These are phyloP conservation scores for Drosophila austrosaltans DNA, from an alignment of 2,888 invertebrate species.

Conservation along the genomic window DNA sequence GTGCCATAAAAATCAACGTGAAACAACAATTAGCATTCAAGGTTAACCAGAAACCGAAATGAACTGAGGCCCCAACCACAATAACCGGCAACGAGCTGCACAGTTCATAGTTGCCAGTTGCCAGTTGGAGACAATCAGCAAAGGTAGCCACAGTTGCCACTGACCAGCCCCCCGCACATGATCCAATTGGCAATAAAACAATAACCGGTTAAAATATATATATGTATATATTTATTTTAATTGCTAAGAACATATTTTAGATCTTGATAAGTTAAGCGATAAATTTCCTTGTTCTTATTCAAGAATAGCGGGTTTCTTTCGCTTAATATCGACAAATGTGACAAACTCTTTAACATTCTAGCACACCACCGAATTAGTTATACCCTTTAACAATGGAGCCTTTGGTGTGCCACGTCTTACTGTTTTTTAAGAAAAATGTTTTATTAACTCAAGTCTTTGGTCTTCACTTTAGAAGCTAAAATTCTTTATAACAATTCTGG, in stretches of 20 bases:
- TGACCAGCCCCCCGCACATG: slow-evolving; percentile 2
- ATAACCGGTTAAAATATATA: slow-evolving; percentile 15
- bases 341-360: no score
- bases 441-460: no score
- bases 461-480: no score
- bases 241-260: not conserved
- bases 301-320: not conserved
- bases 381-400: no score
- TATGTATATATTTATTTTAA: not conserved
- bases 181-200: slow-evolving; percentile 5
- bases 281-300: not conserved
- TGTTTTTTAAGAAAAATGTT: no score
- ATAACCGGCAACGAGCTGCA: slow-evolving; percentile 13
- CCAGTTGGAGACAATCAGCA: slow-evolving; percentile 17
- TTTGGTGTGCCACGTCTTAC: no score
- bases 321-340: not conserved
- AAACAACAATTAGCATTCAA: slow-evolving; percentile 77
- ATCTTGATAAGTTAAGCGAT: not conserved
- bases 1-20: slow-evolving; percentile 71
- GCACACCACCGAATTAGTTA: no score
- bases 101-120: slow-evolving; percentile 34
- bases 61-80: slow-evolving; percentile 37
- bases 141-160: slow-evolving; percentile 35
- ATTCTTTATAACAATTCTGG: no score
- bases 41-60: slow-evolving; percentile 74